A percentile compares a stretch with the other conserved stretches of the same genome.
phyloP scores from a whole-genome alignment of 2,113 vertebrate species.

The Gambusia affinis region DNA sequence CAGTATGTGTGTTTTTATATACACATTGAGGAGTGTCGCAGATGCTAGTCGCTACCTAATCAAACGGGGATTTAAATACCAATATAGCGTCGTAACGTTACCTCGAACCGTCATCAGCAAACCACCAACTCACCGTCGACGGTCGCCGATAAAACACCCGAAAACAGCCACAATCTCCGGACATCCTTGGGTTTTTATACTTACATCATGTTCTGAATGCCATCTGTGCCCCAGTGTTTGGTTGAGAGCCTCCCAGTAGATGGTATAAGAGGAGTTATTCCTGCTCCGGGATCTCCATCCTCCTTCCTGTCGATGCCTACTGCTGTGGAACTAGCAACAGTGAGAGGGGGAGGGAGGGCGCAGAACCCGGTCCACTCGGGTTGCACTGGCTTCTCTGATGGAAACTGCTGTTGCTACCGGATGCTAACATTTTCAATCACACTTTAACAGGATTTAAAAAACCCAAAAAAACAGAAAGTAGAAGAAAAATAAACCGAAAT shows the following conservation, averaged over 20 bases:
- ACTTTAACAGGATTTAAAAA: neutral
- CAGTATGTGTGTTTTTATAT: neutral
- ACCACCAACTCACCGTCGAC: slow-evolving; percentile 26
- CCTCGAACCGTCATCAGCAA: slow-evolving; percentile 1
- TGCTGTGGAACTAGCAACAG: neutral
- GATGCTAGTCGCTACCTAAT: neutral
- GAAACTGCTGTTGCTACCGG: neutral
- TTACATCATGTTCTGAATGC: slow-evolving; percentile 30
- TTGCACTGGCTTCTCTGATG: too few species aligned
- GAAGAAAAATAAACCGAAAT: neutral
- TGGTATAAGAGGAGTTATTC: neutral
- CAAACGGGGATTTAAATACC: neutral
- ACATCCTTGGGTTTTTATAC: neutral
- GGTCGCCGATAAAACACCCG: neutral
- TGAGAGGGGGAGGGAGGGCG: neutral
- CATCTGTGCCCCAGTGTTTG: neutral
- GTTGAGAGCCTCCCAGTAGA: neutral
- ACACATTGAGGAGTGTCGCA: neutral
- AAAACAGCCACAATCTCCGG: neutral
- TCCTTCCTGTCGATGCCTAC: neutral
- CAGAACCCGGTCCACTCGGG: too few species aligned
- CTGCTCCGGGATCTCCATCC: slow-evolving; percentile 37
- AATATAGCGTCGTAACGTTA: neutral
- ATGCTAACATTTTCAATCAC: neutral
- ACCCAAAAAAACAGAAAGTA: neutral